phyloP scores from a whole-genome alignment of 2,797 vertebrate species.

The Darevskia nairensis region DNA sequence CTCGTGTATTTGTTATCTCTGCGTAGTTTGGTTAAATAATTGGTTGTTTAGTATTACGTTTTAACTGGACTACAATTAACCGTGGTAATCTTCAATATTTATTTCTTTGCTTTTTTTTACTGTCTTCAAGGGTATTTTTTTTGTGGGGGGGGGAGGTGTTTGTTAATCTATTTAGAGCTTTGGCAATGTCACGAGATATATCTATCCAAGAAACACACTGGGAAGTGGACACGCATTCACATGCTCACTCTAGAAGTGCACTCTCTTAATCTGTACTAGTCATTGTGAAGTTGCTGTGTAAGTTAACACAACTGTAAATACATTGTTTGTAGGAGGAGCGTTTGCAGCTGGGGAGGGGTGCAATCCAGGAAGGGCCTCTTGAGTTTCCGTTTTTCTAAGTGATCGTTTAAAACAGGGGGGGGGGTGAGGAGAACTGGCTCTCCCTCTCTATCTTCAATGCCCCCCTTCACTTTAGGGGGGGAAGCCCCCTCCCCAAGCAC shows the following conservation, averaged over 20 bases:
- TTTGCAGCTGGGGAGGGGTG: slow-evolving; percentile 56
- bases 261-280: slow-evolving; percentile 80
- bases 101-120: slow-evolving; percentile 82
- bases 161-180: slow-evolving; percentile 70
- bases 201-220: slow-evolving; percentile 67
- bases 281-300: slow-evolving; percentile 82
- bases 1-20: slow-evolving; percentile 79
- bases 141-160: slow-evolving; percentile 49
- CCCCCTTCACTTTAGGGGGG: slow-evolving; percentile 56
- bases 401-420: slow-evolving; percentile 64
- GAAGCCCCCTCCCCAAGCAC: slow-evolving; percentile 38
- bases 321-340: slow-evolving; percentile 77
- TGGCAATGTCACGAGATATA: slow-evolving; percentile 73
- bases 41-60: slow-evolving; percentile 78
- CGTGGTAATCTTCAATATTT: slow-evolving; percentile 82
- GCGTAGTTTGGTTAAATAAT: slow-evolving; percentile 79
- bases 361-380: slow-evolving; percentile 66
- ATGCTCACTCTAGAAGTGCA: slow-evolving; percentile 74
- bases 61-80: slow-evolving; percentile 82
- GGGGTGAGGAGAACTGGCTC: slow-evolving; percentile 64
- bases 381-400: slow-evolving; percentile 55
- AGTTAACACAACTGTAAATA: slow-evolving; percentile 82
- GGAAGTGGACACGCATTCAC: slow-evolving; percentile 38
- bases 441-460: slow-evolving; percentile 62
- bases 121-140: slow-evolving; percentile 57